phyloP scores from a whole-genome alignment of 2,797 vertebrate species.

The Enteromius mattozi region DNA sequence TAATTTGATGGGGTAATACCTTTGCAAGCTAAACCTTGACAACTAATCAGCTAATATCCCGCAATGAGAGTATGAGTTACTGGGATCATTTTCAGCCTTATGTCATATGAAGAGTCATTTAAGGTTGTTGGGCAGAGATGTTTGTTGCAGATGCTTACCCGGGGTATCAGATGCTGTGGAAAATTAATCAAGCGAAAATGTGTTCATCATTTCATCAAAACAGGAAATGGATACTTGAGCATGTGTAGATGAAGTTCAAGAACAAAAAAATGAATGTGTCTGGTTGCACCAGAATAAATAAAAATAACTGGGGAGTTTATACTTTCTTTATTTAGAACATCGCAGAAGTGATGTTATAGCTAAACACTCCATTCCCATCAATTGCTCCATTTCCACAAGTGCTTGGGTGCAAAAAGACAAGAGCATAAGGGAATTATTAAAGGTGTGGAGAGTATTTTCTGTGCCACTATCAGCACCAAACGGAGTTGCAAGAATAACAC shows the following conservation, averaged over 20 bases:
- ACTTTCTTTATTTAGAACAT: not conserved
- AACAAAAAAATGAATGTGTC: not conserved
- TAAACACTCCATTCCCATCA: not conserved
- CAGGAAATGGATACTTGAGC: not conserved
- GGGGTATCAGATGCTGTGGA: constrained; percentile 39
- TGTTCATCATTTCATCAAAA: constrained; percentile 22
- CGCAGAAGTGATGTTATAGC: not conserved
- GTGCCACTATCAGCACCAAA: constrained; percentile 5
- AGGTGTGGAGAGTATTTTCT: not conserved
- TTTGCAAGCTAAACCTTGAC: not conserved
- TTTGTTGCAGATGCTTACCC: constrained; percentile 35
- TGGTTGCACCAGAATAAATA: not conserved
- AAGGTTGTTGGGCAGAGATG: not conserved
- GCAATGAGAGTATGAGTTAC: not conserved
- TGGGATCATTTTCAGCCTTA: constrained; percentile 13
- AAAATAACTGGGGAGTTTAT: not conserved
- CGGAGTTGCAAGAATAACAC: not conserved
- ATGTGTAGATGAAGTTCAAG: not conserved
- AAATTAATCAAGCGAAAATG: constrained; percentile 39
- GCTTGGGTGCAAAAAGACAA: not conserved
- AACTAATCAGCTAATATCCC: not conserved
- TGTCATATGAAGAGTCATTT: constrained; percentile 20
- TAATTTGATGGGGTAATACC: not conserved
- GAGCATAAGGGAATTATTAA: not conserved
- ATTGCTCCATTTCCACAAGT: not conserved